Conservation (phyloP, 2,797 vertebrate genomes). For the Cygnus olor region DNA sequence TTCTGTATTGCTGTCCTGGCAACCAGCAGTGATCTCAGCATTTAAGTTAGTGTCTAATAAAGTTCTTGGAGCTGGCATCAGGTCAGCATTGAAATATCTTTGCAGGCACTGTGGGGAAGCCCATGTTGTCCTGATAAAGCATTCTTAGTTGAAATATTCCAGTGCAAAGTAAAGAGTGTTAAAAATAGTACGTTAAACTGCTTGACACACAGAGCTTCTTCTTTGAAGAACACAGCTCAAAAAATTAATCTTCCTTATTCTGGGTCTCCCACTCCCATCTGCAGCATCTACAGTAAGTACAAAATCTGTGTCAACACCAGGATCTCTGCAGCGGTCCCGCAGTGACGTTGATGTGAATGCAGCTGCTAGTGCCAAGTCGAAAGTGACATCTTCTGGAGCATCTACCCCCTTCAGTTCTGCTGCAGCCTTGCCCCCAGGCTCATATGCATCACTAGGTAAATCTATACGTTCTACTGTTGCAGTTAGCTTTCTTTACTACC, state of each 20-base stretch:
- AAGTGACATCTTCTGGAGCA: slow-evolving; percentile 85
- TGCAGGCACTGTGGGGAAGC: slow-evolving; percentile 38
- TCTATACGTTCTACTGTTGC: slow-evolving; percentile 10
- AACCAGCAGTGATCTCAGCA: background rate
- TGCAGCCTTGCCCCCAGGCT: slow-evolving; percentile 92
- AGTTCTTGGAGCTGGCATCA: background rate
- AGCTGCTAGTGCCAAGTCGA: slow-evolving; percentile 94
- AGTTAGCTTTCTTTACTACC: slow-evolving; percentile 8
- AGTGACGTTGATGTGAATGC: slow-evolving; percentile 98
- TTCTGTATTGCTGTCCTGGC: slow-evolving; percentile 6
- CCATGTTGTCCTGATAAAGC: slow-evolving; percentile 17
- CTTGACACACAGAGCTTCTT: slow-evolving; percentile 18
- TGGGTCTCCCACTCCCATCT: slow-evolving; percentile 49
- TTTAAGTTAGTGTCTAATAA: background rate
- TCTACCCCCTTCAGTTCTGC: slow-evolving; percentile 90
- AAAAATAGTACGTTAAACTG: slow-evolving; percentile 62
- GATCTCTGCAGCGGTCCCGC: slow-evolving; percentile 94
- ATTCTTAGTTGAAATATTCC: slow-evolving; percentile 39
- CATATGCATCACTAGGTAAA: slow-evolving; percentile 96
- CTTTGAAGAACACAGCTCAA: slow-evolving; percentile 41
- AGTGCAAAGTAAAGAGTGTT: slow-evolving; percentile 16
- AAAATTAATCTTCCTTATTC: slow-evolving; percentile 69
- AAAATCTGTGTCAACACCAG: slow-evolving; percentile 85
- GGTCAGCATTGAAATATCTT: slow-evolving; percentile 32
- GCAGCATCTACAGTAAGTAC: slow-evolving; percentile 89